Evolutionary conservation across 30 jellyfish, hydroid and myxozoan genomes (phyloP), one percentile per base, ranked within the genome.

Genomic region (Pseudorhiza aurosa): DNA sequence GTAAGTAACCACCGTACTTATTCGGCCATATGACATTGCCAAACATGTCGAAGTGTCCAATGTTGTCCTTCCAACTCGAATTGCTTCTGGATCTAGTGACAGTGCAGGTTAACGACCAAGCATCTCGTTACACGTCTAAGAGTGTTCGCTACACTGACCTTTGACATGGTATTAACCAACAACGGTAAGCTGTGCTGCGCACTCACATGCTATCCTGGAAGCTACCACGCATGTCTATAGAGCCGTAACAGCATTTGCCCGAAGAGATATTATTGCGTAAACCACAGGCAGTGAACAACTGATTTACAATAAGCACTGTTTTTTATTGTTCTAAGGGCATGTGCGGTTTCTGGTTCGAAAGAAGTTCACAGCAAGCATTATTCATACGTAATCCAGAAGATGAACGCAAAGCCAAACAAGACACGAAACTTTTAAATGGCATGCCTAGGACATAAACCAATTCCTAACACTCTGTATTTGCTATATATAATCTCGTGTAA

Each of bases 21-120:
- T 80, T 53, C 65, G 91, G 91, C 91, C 91, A 80, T 74, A 80
- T 65, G 19, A 56, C 70, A 55, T 65, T 50, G 21, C 86, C 86
- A 39, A 72, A 72, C 86, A 72, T 72, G 24, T 27, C 32, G 75
- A 72, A 43, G n/a, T 4, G 31, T 14, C 8, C 39, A n/a, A 39
- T 25, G 57, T n/a, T 68, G 27, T 68, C 11, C 44, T 26, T 28
- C 39, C 21, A 11, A 50, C 18, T 21, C 9, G 0, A 33, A 37
- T 29, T 1, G 26, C 42, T 8, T 25, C 24, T 15, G 63, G 18
- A 14, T 39, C 15, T 72, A n/a, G 19, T 17, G 37, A 30, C 18
- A 17, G 19, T 33, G 58, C 10, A 6, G 32, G 6, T 37, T 30
- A 30, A 24, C 15, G 32, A 30, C 9, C 17, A 22, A 64, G 51